Evolutionary conservation across 2,113 vertebrate genomes (phyloP), one percentile per base, ranked within the genome.

Genomic region (Oncorhynchus tshawytscha): DNA sequence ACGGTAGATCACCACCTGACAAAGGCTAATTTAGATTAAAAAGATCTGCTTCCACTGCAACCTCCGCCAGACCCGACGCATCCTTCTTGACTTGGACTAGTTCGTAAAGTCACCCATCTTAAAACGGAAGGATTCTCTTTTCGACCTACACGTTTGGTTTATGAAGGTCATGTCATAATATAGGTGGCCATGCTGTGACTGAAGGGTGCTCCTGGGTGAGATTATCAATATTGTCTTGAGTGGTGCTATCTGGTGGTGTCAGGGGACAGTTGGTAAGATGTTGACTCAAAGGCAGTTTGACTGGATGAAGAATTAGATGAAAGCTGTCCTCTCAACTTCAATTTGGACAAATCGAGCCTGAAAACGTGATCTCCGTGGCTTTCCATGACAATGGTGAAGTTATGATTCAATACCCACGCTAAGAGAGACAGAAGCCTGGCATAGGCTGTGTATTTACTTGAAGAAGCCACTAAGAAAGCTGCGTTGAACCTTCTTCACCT

Each of bases 1-100:
- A 82, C 84, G 67, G 81, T 90, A 88, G 76, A 90, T 92, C 90
- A 92, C 76, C 13, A 27, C 51, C 78, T 87, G 91, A 87, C 84
- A 82, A 1, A 51, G 79, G 82, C 84, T 91, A 89, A 93, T 92
- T 89, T 87, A 88, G 84, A 87, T 82, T 78, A 82, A 86, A 82
- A 89, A 85, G 77, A 85, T 66, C 78, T 75, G 75, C 59, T 78
- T 75, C 74, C 51, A 60, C 65, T 15, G 84, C 70, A 74, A 79
- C 76, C 82, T 51, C 74, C 80, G 25, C 71, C 72, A 82, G 75
- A 84, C 29, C 3, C 24, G 81, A 81, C 13, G 4, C 24, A 16
- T 68, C 13, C 15, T 59, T 24, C 70, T 66, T 16, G 20, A 62
- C 64, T 60, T 13, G 20, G n/a, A 62, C 6, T 3, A 16, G 59